Evolutionary conservation across 1,140 invertebrate species (phyloP).

Genomic region (Trinorchestia longiramus): DNA sequence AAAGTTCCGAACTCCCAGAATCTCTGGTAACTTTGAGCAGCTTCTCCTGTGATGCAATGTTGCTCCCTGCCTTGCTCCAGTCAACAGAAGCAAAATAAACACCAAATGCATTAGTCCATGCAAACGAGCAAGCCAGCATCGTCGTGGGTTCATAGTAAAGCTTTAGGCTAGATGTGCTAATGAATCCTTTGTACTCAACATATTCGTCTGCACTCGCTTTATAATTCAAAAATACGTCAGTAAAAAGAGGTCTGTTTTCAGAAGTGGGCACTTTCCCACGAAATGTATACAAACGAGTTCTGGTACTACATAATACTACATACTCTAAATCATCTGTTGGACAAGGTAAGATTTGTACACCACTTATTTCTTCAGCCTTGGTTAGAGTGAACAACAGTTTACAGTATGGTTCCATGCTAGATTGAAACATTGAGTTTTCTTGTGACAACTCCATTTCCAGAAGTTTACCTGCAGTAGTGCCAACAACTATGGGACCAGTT

Average conservation of each 20-base stretch:
- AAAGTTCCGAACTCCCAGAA: conserved; percentile 70
- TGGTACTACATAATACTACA: conserved; percentile 83
- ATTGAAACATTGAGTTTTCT: conserved; percentile 82
- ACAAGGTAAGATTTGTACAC: conserved; percentile 80
- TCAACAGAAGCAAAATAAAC: conserved; percentile 76
- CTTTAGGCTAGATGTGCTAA: conserved; percentile 84
- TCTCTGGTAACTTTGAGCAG: conserved; percentile 67
- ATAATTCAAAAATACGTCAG: conserved; percentile 80
- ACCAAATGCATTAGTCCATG: conserved; percentile 86
- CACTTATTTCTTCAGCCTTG: conserved; percentile 79
- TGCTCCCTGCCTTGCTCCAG: conserved; percentile 62
- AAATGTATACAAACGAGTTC: conserved; percentile 87
- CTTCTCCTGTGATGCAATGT: conserved; percentile 67
- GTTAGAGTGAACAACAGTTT: conserved; percentile 91
- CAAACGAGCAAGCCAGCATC: conserved; percentile 80
- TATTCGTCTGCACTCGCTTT: conserved; percentile 68
- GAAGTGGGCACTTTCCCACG: conserved; percentile 78
- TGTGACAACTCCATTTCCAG: conserved; percentile 88
- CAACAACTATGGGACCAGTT: conserved; percentile 84
- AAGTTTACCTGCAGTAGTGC: conserved; percentile 91
- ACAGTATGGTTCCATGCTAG: conserved; percentile 81
- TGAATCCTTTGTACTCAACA: conserved; percentile 65
- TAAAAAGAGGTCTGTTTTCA: conserved; percentile 84
- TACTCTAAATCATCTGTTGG: conserved; percentile 76
- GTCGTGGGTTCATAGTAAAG: conserved; percentile 78